These are phyloP conservation scores for Drosophila neoperkinsi DNA, from an alignment of 2,888 invertebrate genomes.

Conservation along the genomic window DNA sequence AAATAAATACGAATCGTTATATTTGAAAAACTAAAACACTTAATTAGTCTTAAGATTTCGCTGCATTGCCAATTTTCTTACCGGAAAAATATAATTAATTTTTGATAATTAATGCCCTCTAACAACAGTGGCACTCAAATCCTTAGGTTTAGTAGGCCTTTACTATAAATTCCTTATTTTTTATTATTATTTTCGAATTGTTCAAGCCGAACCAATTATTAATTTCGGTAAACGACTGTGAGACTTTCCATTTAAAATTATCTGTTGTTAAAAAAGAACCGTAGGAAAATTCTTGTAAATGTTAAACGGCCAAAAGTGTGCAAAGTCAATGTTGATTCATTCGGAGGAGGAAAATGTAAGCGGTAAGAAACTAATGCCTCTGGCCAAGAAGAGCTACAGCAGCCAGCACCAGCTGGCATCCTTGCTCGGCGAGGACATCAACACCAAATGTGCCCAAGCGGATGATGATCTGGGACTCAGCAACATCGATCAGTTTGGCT, in stretches of 20 bases:
- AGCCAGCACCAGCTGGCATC: constrained; percentile 34
- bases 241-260: constrained; percentile 66
- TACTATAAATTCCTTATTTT: constrained; percentile 17
- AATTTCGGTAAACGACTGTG: constrained; percentile 71
- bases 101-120: not conserved
- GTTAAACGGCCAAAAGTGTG: constrained; percentile 29
- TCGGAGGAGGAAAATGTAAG: constrained; percentile 38
- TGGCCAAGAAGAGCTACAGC: constrained; percentile 31
- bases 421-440: constrained; percentile 15
- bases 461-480: constrained; percentile 28
- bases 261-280: constrained; percentile 59
- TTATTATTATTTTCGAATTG: constrained; percentile 31
- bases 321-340: constrained; percentile 59
- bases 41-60: not conserved
- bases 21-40: not conserved
- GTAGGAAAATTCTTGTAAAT: constrained; percentile 55
- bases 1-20: not conserved
- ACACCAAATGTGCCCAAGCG: constrained; percentile 13
- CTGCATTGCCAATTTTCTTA: not conserved
- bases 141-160: constrained; percentile 51
- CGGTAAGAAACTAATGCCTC: constrained; percentile 11
- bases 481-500: constrained; percentile 29
- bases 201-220: constrained; percentile 36
- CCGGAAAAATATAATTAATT: not conserved
- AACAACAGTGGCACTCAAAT: not conserved